phyloP scores from a whole-genome alignment of 2,797 vertebrate species.

The Nyctalus aviator region DNA sequence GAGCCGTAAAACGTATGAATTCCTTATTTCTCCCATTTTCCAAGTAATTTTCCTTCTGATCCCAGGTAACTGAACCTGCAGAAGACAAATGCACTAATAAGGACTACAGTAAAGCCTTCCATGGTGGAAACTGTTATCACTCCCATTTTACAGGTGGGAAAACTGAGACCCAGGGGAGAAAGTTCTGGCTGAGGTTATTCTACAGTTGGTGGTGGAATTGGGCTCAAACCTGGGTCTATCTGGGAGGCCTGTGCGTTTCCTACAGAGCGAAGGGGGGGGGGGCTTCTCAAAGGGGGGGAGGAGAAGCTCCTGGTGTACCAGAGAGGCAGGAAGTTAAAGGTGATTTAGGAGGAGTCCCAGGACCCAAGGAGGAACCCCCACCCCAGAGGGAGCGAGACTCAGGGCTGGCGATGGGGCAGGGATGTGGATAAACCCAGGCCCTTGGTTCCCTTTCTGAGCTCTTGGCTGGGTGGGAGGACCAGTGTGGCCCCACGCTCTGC shows the following conservation, averaged over 20 bases:
- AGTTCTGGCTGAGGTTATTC: background rate
- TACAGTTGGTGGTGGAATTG: background rate
- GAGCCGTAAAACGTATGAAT: background rate
- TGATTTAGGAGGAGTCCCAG: background rate
- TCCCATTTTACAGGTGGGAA: conserved; percentile 1
- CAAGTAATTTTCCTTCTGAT: background rate
- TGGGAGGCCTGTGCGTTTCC: background rate
- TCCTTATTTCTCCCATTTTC: background rate
- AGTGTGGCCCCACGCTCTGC: background rate
- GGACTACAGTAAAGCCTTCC: background rate
- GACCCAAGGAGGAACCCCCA: background rate
- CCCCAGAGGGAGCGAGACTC: background rate
- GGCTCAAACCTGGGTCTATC: background rate
- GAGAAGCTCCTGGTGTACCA: background rate
- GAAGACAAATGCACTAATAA: background rate
- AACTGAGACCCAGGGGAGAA: background rate
- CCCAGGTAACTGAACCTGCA: background rate
- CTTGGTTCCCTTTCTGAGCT: background rate
- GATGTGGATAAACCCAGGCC: background rate
- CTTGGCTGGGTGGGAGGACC: background rate
- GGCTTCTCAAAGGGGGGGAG: background rate
- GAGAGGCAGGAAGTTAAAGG: background rate
- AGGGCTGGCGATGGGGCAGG: background rate
- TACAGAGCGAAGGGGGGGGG: background rate
- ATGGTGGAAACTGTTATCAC: background rate